Evolutionary conservation across 2,113 vertebrate species (phyloP), one percentile per base, ranked within the genome.

Genomic region (Athene noctua): DNA sequence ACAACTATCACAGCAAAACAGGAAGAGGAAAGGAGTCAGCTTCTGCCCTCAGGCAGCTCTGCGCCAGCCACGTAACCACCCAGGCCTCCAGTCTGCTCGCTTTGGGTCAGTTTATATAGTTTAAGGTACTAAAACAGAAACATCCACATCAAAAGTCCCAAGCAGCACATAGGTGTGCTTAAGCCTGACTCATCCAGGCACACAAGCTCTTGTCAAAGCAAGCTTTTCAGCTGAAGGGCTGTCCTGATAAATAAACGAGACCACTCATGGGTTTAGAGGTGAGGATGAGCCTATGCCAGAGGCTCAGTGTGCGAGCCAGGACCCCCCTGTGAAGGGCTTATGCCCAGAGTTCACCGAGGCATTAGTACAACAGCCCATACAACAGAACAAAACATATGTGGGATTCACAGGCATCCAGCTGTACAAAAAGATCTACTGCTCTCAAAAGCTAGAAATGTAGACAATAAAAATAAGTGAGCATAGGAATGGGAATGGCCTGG

Each of bases 1-100:
- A 99, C 98, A 70, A 99, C 99, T 99, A 93, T 8, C 59, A 36
- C 1, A 0, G 30, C 10, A 94, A 79, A 72, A 61, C 20, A 57
- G 0, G 15, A 38, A 72, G 80, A 26, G 34, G 49, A 72, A 70
- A 52, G 1, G 1, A 30, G 44, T 29, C 52, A 67, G 81, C 10
- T 23, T 78, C 21, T 54, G 75, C 18, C 66, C 40, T 30, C 40
- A 16, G 67, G 26, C 30, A 22, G 73, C 65, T 57, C 40, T 14
- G 42, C 55, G 26, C 5, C 61, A 36, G 57, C 52, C 92, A 42
- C 0, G 0, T 30, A 65, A 78, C 9, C 58, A 25, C 19, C 57
- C 46, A 22, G 18, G 51, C 25, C 70, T 34, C 34, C 1, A 0
- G 20, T 29, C 61, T 54, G 38, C 74, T 71, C 52, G 4, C 0